A percentile compares a stretch with the other conserved stretches of the same genome.
Evolutionary conservation across 1,140 invertebrate genomes (phyloP).

Genomic region (Drosophila seguyi): DNA sequence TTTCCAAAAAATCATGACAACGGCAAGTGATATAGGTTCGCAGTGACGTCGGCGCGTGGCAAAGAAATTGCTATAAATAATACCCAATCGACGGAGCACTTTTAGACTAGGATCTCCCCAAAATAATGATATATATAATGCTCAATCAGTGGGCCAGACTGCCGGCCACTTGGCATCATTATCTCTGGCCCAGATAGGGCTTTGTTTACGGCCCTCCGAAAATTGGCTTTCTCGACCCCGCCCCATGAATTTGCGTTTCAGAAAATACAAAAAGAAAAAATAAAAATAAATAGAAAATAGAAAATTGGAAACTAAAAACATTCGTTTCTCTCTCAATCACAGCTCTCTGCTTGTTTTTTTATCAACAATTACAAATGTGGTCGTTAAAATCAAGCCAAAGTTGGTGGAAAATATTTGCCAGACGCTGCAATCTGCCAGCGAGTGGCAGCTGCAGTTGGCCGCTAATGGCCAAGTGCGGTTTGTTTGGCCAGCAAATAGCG

Average conservation of each 20-base stretch:
- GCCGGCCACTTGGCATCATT: conserved; percentile 18
- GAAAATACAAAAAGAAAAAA: conserved; percentile 41
- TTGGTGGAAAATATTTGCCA: conserved; percentile 16
- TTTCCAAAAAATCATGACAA: conserved; percentile 29
- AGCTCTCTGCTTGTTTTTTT: background rate
- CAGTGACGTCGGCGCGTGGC: conserved; percentile 24
- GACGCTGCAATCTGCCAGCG: background rate
- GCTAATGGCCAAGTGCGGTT: conserved; percentile 19
- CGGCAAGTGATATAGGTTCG: background rate
- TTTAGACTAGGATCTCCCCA: conserved; percentile 26
- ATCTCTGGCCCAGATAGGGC: conserved; percentile 35
- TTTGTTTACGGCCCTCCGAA: conserved; percentile 24
- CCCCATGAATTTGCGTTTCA: conserved; percentile 17
- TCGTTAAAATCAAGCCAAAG: conserved; percentile 20
- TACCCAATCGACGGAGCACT: conserved; percentile 3
- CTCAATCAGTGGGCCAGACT: conserved; percentile 42
- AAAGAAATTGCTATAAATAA: conserved; percentile 48
- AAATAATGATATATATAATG: conserved; percentile 12
- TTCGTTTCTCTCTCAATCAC: conserved; percentile 12
- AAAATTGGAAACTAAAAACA: conserved; percentile 10
- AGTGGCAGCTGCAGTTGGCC: conserved; percentile 22
- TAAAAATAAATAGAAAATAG: background rate
- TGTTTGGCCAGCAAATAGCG: conserved; percentile 21
- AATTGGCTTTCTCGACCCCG: conserved; percentile 9
- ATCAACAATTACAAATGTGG: conserved; percentile 29